Base-by-base conservation (phyloP, 2,113 vertebrate species). In the Takifugu flavidus region DNA sequence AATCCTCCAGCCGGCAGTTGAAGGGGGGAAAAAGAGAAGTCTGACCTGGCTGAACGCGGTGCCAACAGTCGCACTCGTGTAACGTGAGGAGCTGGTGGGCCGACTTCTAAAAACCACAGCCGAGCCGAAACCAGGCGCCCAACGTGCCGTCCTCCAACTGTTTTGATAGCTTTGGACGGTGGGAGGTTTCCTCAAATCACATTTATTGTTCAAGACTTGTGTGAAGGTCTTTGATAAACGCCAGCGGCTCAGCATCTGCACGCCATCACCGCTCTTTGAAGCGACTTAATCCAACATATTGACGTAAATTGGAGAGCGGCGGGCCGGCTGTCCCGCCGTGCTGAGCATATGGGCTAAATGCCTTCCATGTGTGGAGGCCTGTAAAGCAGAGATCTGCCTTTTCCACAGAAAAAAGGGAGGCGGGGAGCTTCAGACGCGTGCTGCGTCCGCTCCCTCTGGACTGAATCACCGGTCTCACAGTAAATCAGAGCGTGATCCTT, bases 341-440 rank as follows among this genome's bases (percentile, higher is more conserved):
- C 73, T 79, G 61, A 83, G 82, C 86, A 87, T 79, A 85, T 84
- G 86, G 78, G 62, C 42, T 63, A 84, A 87, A 89, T 88, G 27
- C 70, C 65, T 88, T 89, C 84, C 86, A 87, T 87, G 79, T 89
- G 86, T 83, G 74, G 79, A 82, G 69, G 61, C 65, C 74, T 85
- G 65, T 82, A 85, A 86, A 78, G 82, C 75, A 49, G 67, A 78
- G 79, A 85, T 82, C 77, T 63, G 73, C 53, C 57, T 84, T 84
- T 86, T 82, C 74, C 82, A 76, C 69, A 55, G 67, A 74, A 72
- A 78, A 65, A 58, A n/a, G 11, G 34, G 56, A 73, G 75, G 78
- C 63, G 74, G 78, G 64, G 72, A 63, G 77, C 69, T 82, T 75
- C 82, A 89, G 78, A 86, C 80, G 72, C 51, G 34, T 46, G 12